A percentile compares a stretch with the other conserved stretches of the same genome.
Conservation (phyloP, 2,888 invertebrate genomes). For the Drosophila lacicola region DNA sequence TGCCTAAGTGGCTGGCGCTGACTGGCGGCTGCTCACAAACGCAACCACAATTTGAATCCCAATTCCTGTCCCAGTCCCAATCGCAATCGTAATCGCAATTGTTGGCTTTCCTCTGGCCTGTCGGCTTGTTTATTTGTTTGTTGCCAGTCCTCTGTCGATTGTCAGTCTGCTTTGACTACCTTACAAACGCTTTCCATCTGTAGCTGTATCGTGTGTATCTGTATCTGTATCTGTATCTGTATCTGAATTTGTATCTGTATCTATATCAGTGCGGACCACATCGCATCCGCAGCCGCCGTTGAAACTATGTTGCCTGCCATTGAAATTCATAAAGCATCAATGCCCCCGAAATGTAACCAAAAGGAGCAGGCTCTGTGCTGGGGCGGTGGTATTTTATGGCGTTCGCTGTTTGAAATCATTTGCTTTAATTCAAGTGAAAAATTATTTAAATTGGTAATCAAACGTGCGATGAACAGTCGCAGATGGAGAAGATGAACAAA, state of each 20-base stretch:
- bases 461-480: conserved; percentile 52
- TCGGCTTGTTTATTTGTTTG: conserved; percentile 63
- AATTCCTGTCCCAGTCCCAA: conserved; percentile 50
- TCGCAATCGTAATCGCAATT: conserved; percentile 75
- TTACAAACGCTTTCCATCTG: conserved; percentile 37
- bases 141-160: conserved; percentile 44
- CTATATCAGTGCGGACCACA: conserved; percentile 40
- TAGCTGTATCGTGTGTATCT: conserved; percentile 20
- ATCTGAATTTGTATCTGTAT: conserved; percentile 23
- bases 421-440: conserved; percentile 80
- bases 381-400: conserved; percentile 37
- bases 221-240: conserved; percentile 29
- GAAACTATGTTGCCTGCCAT: conserved; percentile 69
- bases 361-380: background rate
- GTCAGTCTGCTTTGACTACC: conserved; percentile 44
- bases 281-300: conserved; percentile 35
- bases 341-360: conserved; percentile 14
- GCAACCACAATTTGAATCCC: conserved; percentile 62
- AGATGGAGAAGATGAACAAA: conserved; percentile 9
- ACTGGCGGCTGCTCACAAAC: conserved; percentile 25
- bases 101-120: conserved; percentile 57
- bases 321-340: conserved; percentile 79
- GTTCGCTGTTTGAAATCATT: conserved; percentile 74
- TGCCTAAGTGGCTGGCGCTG: conserved; percentile 64
- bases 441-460: conserved; percentile 80